Percentiles rank a stretch among this genome's conserved stretches.
phyloP scores from a whole-genome alignment of 64 coral and sea anemone species.

The Dendronephthya gigantea region DNA sequence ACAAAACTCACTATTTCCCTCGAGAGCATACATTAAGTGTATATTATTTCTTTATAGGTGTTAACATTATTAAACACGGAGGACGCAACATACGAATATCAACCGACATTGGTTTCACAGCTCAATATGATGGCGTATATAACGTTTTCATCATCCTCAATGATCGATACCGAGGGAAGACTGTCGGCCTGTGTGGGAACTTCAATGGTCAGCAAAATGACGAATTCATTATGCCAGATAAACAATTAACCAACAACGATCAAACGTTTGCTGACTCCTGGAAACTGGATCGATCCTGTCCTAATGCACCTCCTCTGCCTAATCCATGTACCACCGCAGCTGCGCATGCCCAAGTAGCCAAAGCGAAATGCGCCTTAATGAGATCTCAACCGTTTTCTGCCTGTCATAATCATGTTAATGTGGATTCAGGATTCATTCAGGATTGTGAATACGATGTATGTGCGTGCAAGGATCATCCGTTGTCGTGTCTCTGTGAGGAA shows the following conservation, averaged over 20 bases:
- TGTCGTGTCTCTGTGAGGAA: constrained; percentile 1
- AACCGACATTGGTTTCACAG: background rate
- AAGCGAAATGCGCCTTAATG: background rate
- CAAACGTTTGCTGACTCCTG: background rate
- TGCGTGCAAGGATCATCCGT: background rate
- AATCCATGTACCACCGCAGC: background rate
- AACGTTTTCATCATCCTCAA: background rate
- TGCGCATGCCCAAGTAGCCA: background rate
- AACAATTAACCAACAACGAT: background rate
- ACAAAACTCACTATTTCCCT: too few relatives aligned
- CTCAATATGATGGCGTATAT: background rate
- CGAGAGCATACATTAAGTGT: background rate
- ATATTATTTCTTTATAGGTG: background rate
- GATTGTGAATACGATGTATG: constrained; percentile 8
- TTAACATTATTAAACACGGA: background rate
- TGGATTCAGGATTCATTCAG: background rate
- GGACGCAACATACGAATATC: background rate
- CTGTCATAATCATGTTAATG: background rate
- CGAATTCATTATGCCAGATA: background rate
- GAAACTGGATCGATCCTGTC: background rate
- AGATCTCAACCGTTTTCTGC: background rate
- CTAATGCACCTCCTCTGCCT: background rate
- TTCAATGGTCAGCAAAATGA: background rate
- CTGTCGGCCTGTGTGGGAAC: background rate
- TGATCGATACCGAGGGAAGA: background rate